Conservation (phyloP, 2,797 vertebrate genomes). For the Ciconia nigra region DNA sequence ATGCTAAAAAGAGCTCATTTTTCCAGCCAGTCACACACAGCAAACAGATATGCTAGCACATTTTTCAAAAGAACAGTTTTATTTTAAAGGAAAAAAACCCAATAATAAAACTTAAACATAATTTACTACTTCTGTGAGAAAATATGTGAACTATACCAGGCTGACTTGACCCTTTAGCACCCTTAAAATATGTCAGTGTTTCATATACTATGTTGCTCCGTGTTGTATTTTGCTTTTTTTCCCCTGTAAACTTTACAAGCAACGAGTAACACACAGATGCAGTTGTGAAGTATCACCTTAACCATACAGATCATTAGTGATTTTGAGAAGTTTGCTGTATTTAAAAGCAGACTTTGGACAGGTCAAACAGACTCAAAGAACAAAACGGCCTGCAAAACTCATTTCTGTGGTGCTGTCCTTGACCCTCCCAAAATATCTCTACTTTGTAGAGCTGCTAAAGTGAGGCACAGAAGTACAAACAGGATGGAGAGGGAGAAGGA, state of each 20-base stretch:
- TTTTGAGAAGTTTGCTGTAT: neutral
- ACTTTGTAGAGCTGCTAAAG: accelerated
- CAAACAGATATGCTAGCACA: neutral
- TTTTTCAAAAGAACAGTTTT: neutral
- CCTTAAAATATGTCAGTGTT: neutral
- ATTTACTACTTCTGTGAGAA: neutral
- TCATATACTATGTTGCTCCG: neutral
- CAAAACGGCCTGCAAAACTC: neutral
- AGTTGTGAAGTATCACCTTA: neutral
- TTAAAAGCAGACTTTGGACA: neutral
- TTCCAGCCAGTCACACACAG: neutral
- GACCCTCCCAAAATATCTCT: neutral
- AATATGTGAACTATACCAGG: neutral
- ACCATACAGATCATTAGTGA: neutral
- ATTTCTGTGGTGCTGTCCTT: neutral
- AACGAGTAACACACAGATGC: neutral
- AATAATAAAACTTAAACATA: neutral
- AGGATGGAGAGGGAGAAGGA: neutral
- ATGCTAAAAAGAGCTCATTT: neutral
- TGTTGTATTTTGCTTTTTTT: neutral
- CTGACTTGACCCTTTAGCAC: neutral
- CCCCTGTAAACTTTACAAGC: neutral
- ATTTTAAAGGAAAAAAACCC: neutral
- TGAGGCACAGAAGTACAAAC: neutral
- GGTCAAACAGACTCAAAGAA: neutral